These are phyloP conservation scores for Phrynocephalus guinanensis DNA, from an alignment of 2,797 vertebrate genomes.

Conservation along the genomic window DNA sequence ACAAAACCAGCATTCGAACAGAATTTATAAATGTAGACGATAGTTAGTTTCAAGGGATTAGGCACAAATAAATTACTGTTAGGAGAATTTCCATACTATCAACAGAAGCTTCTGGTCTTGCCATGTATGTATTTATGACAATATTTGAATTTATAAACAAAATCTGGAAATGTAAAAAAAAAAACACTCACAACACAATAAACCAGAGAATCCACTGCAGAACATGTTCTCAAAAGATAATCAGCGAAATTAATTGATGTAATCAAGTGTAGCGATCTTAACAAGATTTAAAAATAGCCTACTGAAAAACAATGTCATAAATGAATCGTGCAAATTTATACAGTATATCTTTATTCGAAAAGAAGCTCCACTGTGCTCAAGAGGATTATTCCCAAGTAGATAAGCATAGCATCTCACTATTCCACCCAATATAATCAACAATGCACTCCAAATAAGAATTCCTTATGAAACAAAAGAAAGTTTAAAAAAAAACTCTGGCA, in stretches of 20 bases:
- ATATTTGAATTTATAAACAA: slow-evolving; percentile 48
- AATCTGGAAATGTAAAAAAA: slow-evolving; percentile 33
- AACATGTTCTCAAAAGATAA: slow-evolving; percentile 51
- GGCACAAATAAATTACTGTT: slow-evolving; percentile 73
- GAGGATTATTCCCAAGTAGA: not conserved
- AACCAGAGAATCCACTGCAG: slow-evolving; percentile 4
- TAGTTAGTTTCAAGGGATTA: slow-evolving; percentile 85
- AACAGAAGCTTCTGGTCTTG: slow-evolving; percentile 63
- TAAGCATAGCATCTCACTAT: not conserved
- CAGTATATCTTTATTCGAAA: not conserved
- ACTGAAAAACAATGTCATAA: not conserved
- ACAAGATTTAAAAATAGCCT: not conserved
- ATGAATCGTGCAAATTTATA: not conserved
- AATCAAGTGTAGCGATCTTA: slow-evolving; percentile 63
- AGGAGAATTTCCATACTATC: slow-evolving; percentile 68
- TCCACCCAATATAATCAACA: slow-evolving; percentile 43
- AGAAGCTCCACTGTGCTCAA: not conserved
- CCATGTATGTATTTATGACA: slow-evolving; percentile 52
- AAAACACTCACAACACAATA: not conserved
- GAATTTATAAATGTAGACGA: slow-evolving; percentile 81
- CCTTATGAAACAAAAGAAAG: slow-evolving; percentile 42
- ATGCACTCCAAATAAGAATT: slow-evolving; percentile 39
- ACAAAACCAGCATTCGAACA: slow-evolving; percentile 91
- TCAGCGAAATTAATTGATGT: slow-evolving; percentile 50
- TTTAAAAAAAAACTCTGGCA: not conserved